Base-by-base conservation (phyloP, 2,113 vertebrate species). In the Theristicus caerulescens region DNA sequence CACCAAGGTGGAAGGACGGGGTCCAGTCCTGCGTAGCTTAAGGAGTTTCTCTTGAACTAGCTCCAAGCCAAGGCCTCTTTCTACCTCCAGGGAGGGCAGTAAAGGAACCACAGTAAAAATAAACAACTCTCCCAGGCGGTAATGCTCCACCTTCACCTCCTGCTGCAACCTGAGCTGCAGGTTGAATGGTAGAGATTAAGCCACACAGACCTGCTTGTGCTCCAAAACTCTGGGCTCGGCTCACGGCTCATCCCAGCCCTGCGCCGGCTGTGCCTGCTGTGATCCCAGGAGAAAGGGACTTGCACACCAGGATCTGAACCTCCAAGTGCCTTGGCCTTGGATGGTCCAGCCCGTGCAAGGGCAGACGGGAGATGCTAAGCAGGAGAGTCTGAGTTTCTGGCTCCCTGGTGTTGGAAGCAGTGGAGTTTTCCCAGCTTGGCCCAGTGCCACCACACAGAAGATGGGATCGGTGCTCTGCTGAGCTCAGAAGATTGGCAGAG, bases 251-350 rank as follows among this genome's bases (percentile, higher is more conserved):
- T 7, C 44, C 40, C 51, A 76, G 29, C 47, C 47, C 42, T 0
- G 2, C 3, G 3, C 6, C 2, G 8, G 6, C 18, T 38, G 42
- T n/a, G 49, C 54, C 44, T 34, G 18, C 31, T 29, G 29, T 5
- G 15, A 58, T 22, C 22, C 26, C 42, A 11, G 40, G 26, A 49
- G 19, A 74, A 9, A 27, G 15, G 17, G 13, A 2, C 36, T 88
- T 77, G 80, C 24, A 10, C 6, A 19, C 73, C 49, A 44, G 32
- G 25, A n/a, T 25, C 20, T 49, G 58, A 78, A 11, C 9, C 55
- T 52, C 32, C 29, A 22, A 0, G 3, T 70, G 32, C 22, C 29
- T 78, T 1, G 0, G 8, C 26, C 38, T 34, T 31, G 54, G 29
- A 1, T 16, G 42, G 19, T 15, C 34, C 90, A 86, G 31, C 34